These are phyloP conservation scores for Unio pictorum DNA, from an alignment of 2,888 invertebrate genomes.

Conservation along the genomic window DNA sequence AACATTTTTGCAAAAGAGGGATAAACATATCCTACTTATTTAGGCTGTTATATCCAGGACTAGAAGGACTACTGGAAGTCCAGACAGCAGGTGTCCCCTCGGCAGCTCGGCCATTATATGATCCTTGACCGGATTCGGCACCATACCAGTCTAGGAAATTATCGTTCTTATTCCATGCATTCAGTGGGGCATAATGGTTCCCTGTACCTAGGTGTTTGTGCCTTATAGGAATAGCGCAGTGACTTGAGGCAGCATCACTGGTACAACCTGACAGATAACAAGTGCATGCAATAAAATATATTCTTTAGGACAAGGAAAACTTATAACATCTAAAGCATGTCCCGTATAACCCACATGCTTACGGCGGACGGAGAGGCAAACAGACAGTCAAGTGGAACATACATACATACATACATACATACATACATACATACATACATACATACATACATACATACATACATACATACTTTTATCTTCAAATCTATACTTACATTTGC, in stretches of 20 bases:
- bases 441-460: no score
- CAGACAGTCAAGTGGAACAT: no score
- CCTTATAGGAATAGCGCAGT: slow-evolving; percentile 59
- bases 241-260: slow-evolving; percentile 29
- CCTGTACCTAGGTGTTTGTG: slow-evolving; percentile 38
- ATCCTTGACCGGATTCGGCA: slow-evolving; percentile 57
- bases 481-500: no score
- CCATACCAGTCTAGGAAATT: slow-evolving; percentile 64
- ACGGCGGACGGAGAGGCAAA: no score
- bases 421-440: no score
- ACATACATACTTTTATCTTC: no score
- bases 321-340: no score
- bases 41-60: slow-evolving; percentile 40
- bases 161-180: slow-evolving; percentile 61
- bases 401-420: no score
- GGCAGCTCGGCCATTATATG: slow-evolving; percentile 41
- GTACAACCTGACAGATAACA: slow-evolving; percentile 37
- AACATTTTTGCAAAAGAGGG: no score
- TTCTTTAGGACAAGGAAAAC: neutral
- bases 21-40: slow-evolving; percentile 45
- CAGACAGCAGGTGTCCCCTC: slow-evolving; percentile 64
- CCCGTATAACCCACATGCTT: no score
- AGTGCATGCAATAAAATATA: neutral
- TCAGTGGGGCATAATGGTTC: slow-evolving; percentile 47
- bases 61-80: slow-evolving; percentile 58